Conservation (phyloP, 2,113 vertebrate species). For the Aplodontia rufa region DNA sequence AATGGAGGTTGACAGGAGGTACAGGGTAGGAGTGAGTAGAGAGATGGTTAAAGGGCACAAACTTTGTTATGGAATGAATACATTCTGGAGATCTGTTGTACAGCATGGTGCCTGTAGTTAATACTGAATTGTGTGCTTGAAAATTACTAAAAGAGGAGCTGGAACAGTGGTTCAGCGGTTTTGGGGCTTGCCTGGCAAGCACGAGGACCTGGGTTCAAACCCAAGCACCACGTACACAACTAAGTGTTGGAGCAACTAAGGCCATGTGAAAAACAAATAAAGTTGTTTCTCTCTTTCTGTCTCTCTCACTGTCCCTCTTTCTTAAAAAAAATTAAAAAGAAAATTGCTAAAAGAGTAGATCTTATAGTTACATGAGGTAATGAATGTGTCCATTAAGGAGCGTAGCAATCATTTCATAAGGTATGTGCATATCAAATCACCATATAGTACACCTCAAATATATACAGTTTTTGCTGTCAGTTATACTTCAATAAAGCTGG, state of each 20-base stretch:
- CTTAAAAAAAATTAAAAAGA: too few relatives aligned
- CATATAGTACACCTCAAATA: not conserved
- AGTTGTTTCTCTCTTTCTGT: too few relatives aligned
- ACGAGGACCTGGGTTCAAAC: too few relatives aligned
- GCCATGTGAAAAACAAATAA: too few relatives aligned
- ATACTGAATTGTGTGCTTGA: not conserved
- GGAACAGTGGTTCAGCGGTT: too few relatives aligned
- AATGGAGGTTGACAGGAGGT: not conserved
- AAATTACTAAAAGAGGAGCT: not conserved
- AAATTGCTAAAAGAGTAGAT: not conserved
- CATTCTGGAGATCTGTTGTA: not conserved
- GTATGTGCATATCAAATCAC: not conserved
- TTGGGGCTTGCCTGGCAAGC: too few relatives aligned
- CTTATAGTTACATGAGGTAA: not conserved
- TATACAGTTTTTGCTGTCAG: not conserved
- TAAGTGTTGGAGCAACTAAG: too few relatives aligned
- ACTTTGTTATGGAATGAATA: not conserved
- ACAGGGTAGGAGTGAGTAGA: accelerated
- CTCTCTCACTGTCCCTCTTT: too few relatives aligned
- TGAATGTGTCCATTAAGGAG: not conserved
- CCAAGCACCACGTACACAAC: too few relatives aligned
- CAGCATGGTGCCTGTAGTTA: not conserved
- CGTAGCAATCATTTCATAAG: not conserved
- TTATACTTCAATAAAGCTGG: not conserved
- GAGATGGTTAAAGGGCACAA: not conserved